phyloP scores from a whole-genome alignment of 2,888 invertebrate species.

The Gastrophysa polygoni region DNA sequence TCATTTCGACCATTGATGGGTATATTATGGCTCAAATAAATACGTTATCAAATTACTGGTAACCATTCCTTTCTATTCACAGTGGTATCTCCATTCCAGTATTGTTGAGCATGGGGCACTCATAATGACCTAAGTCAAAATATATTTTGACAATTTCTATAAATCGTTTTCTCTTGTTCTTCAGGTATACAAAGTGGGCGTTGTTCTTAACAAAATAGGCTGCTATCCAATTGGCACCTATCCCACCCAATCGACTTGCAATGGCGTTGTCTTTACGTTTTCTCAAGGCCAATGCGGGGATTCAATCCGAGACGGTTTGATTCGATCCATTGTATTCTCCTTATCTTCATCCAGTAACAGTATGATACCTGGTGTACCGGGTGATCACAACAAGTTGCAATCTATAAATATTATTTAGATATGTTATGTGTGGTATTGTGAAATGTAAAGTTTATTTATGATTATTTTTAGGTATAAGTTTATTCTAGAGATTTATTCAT shows the following conservation, averaged over 20 bases:
- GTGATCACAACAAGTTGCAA: constrained; percentile 44
- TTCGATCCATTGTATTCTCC: constrained; percentile 78
- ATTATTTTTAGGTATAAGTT: constrained; percentile 12
- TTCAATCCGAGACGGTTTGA: constrained; percentile 76
- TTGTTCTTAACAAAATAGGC: constrained; percentile 81
- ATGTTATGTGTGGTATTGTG: not conserved
- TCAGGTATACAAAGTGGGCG: constrained; percentile 80
- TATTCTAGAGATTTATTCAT: not conserved
- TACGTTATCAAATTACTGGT: too few relatives aligned
- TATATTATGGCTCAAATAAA: too few relatives aligned
- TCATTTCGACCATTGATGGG: too few relatives aligned
- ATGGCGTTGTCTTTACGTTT: constrained; percentile 77
- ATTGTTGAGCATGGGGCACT: too few relatives aligned
- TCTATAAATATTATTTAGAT: constrained; percentile 41
- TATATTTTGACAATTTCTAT: too few relatives aligned
- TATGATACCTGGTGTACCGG: constrained; percentile 40
- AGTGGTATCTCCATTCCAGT: too few relatives aligned
- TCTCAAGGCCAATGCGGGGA: constrained; percentile 74
- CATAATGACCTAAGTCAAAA: too few relatives aligned
- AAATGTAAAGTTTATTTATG: constrained; percentile 1
- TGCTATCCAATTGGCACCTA: constrained; percentile 83
- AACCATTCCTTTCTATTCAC: too few relatives aligned
- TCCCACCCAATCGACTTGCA: constrained; percentile 69
- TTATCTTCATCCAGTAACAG: constrained; percentile 51
- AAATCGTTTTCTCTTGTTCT: constrained; percentile 36